A percentile compares a stretch with the other conserved stretches of the same genome.
These are phyloP conservation scores for Agrochola litura DNA, from an alignment of 2,888 invertebrate species.

Conservation along the genomic window DNA sequence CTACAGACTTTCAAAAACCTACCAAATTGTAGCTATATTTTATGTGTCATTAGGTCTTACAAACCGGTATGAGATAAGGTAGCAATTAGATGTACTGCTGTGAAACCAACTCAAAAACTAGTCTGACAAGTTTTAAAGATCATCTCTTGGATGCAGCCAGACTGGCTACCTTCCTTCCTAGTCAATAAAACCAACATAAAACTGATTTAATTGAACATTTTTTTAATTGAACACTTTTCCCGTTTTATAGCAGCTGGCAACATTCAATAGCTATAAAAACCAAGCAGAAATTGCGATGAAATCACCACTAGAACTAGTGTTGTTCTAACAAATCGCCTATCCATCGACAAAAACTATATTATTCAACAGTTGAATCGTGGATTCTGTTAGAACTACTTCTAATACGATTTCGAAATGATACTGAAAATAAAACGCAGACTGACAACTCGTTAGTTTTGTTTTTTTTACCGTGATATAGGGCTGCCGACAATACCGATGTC, in stretches of 20 bases:
- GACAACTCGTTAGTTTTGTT: slow-evolving; percentile 44
- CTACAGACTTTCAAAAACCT: no score
- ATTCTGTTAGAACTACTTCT: slow-evolving; percentile 27
- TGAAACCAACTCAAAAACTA: background rate
- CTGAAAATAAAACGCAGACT: slow-evolving; percentile 63
- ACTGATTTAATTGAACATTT: background rate
- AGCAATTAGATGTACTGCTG: slow-evolving; percentile 8
- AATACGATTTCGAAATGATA: slow-evolving; percentile 57
- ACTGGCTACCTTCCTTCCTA: background rate
- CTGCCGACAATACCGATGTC: slow-evolving; percentile 1
- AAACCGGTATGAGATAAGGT: slow-evolving; percentile 10
- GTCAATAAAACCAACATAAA: slow-evolving; percentile 13
- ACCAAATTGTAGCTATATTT: background rate
- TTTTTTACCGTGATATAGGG: slow-evolving; percentile 33
- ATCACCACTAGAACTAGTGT: slow-evolving; percentile 18
- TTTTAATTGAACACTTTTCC: no score
- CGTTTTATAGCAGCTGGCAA: slow-evolving; percentile 32
- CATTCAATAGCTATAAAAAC: slow-evolving; percentile 28
- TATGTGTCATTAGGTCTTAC: background rate
- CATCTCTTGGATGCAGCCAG: background rate
- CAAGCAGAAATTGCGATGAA: slow-evolving; percentile 22
- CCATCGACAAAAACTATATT: slow-evolving; percentile 17
- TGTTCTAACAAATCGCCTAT: slow-evolving; percentile 31
- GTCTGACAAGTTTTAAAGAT: background rate
- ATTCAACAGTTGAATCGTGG: slow-evolving; percentile 11